Percentiles rank a stretch among this genome's conserved stretches.
phyloP scores from a whole-genome alignment of 2,888 invertebrate genomes.

The Aporophyla nigra region DNA sequence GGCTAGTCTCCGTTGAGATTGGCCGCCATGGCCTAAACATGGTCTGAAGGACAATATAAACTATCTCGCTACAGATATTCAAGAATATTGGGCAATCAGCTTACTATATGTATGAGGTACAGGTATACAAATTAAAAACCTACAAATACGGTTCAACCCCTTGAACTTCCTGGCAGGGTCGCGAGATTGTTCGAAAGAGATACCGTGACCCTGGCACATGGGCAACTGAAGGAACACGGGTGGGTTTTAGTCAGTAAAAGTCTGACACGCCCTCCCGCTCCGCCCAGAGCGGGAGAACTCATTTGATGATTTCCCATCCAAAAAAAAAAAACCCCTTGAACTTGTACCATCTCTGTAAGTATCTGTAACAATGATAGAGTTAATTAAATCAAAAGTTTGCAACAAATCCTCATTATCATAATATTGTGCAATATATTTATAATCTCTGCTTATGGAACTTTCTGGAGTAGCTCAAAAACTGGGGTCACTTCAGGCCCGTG shows the following conservation, averaged over 20 bases:
- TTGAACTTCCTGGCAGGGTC: too few relatives aligned
- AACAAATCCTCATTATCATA: neutral
- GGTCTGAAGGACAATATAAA: too few relatives aligned
- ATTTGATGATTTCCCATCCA: too few relatives aligned
- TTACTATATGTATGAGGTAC: too few relatives aligned
- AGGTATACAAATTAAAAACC: neutral
- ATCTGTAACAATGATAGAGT: conserved; percentile 2
- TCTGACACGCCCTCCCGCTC: too few relatives aligned
- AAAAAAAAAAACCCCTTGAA: conserved; percentile 25
- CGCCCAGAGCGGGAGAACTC: too few relatives aligned
- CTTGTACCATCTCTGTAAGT: conserved; percentile 15
- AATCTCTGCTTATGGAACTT: conserved; percentile 13
- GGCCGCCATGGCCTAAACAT: too few relatives aligned
- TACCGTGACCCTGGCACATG: too few relatives aligned
- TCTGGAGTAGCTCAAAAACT: conserved; percentile 5
- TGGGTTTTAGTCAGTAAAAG: too few relatives aligned
- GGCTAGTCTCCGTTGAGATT: too few relatives aligned
- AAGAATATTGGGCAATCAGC: neutral
- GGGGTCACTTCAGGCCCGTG: conserved; percentile 30
- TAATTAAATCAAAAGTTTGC: neutral
- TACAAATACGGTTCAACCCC: neutral
- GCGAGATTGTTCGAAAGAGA: too few relatives aligned
- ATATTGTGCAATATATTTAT: conserved; percentile 27
- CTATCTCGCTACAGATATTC: neutral
- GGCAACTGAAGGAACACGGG: too few relatives aligned